phyloP scores from a whole-genome alignment of 30 jellyfish, hydroid and myxozoan genomes.

The Aurelia coerulea region DNA sequence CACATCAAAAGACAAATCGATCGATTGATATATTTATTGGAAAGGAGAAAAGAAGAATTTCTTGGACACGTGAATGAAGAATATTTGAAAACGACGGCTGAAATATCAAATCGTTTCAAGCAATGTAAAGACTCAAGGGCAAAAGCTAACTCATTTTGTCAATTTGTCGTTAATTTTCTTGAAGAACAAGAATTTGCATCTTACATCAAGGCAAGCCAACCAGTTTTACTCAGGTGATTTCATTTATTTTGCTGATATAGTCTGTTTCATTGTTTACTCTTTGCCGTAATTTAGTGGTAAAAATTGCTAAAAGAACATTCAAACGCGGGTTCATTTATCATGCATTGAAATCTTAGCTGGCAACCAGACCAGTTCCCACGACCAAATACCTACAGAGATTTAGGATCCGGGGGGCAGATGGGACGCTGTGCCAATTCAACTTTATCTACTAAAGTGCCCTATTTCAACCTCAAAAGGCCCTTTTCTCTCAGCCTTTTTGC shows the following conservation, averaged over 20 bases:
- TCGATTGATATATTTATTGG: constrained; percentile 37
- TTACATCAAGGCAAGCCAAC: neutral
- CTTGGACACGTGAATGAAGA: constrained; percentile 49
- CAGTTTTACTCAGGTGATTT: neutral
- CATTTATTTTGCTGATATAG: neutral
- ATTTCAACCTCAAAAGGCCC: too few relatives aligned
- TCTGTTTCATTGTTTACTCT: neutral
- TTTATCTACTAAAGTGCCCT: too few relatives aligned
- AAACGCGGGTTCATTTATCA: too few relatives aligned
- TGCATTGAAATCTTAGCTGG: too few relatives aligned
- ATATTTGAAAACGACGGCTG: constrained; percentile 10
- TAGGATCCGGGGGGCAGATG: too few relatives aligned
- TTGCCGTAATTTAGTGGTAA: too few relatives aligned
- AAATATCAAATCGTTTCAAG: constrained; percentile 17
- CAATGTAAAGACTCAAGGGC: neutral
- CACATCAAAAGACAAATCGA: constrained; percentile 79
- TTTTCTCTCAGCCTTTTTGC: too few relatives aligned
- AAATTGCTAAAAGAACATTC: too few relatives aligned
- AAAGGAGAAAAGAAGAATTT: constrained; percentile 45
- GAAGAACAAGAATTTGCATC: constrained; percentile 6
- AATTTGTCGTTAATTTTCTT: constrained; percentile 5
- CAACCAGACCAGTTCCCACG: too few relatives aligned
- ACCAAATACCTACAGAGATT: too few relatives aligned
- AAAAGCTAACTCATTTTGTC: neutral
- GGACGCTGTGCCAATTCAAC: too few relatives aligned